Evolutionary conservation across 2,113 vertebrate species (phyloP).

Genomic region (Harpagus bidentatus): DNA sequence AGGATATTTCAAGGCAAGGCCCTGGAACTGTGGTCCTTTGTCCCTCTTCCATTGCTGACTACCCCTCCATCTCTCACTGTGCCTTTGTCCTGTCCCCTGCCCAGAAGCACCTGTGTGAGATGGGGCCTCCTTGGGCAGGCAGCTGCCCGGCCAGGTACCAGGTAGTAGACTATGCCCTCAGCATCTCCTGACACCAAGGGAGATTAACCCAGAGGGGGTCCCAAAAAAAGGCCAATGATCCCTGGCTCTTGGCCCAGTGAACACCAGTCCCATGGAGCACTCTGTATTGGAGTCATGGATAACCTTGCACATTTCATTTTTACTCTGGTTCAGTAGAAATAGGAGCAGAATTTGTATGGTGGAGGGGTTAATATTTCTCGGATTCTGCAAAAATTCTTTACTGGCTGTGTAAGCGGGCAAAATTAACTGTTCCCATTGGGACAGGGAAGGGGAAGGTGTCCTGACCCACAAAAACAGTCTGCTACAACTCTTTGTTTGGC

Average conservation of each 20-base stretch:
- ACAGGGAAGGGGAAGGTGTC: neutral
- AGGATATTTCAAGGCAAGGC: neutral
- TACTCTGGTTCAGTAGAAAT: neutral
- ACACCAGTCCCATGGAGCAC: neutral
- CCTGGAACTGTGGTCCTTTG: neutral
- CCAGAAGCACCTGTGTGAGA: neutral
- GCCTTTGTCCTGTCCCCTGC: neutral
- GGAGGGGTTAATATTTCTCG: neutral
- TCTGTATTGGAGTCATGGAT: neutral
- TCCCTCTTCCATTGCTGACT: neutral
- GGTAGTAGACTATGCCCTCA: neutral
- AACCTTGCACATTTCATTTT: neutral
- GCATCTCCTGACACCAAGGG: neutral
- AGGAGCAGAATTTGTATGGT: neutral
- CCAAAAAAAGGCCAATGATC: neutral
- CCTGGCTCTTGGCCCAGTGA: neutral
- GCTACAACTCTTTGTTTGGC: neutral
- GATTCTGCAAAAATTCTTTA: neutral
- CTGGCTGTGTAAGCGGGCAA: neutral
- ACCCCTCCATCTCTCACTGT: neutral
- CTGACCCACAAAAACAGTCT: neutral
- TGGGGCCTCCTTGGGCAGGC: neutral
- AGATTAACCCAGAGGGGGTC: neutral
- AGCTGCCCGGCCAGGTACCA: neutral
- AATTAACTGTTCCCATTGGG: neutral